A percentile compares a stretch with the other conserved stretches of the same genome.
Conservation (phyloP, 2,888 invertebrate species). For the Cylloceria caligata region DNA sequence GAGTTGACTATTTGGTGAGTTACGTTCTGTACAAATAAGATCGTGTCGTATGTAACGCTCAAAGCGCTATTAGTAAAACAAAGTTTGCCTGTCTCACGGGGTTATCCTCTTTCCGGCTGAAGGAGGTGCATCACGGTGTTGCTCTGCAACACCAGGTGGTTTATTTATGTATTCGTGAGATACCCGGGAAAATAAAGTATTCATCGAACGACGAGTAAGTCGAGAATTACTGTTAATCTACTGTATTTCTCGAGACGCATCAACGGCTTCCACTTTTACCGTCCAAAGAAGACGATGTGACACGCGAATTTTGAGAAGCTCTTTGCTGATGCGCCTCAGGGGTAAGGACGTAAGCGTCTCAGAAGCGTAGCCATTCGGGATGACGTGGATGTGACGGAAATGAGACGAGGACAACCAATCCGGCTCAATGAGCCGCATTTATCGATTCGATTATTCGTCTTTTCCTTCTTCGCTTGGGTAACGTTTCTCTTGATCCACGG, state of each 20-base stretch:
- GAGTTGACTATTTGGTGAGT: no score
- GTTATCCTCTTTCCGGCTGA: background rate
- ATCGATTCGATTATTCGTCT: conserved; percentile 75
- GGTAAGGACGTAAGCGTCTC: conserved; percentile 4
- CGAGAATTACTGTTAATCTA: conserved; percentile 21
- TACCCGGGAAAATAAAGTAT: conserved; percentile 33
- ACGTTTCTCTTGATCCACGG: conserved; percentile 65
- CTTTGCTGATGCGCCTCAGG: no score
- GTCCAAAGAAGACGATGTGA: background rate
- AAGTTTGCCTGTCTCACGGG: conserved; percentile 27
- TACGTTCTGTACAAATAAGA: no score
- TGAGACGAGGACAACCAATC: conserved; percentile 7
- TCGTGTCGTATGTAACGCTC: no score
- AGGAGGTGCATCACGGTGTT: background rate
- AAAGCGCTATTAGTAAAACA: conserved; percentile 17
- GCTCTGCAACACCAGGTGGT: background rate
- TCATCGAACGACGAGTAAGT: conserved; percentile 6
- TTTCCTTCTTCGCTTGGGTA: conserved; percentile 68
- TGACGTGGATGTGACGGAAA: conserved; percentile 8
- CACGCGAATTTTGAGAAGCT: no score
- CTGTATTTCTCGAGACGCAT: conserved; percentile 13
- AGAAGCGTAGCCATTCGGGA: background rate
- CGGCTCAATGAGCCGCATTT: conserved; percentile 57
- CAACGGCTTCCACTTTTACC: conserved; percentile 25
- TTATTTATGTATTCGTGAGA: conserved; percentile 18